A percentile compares a stretch with the other conserved stretches of the same genome.
These are phyloP conservation scores for Monomorium pharaonis DNA, from an alignment of 1,140 invertebrate species.

Conservation along the genomic window DNA sequence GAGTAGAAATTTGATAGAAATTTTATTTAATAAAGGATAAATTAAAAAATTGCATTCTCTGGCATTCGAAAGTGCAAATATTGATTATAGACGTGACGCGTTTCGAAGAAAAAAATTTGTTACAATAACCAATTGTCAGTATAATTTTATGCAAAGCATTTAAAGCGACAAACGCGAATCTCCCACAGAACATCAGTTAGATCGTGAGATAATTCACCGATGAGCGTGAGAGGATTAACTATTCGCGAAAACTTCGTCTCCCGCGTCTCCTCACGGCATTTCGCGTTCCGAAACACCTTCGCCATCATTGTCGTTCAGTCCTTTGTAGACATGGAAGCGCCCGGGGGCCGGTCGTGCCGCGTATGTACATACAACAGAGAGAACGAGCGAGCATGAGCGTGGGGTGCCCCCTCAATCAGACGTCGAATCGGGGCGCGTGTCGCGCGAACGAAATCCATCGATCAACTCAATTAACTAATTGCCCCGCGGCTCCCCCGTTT, in stretches of 20 bases:
- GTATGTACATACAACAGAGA: slow-evolving; percentile 69
- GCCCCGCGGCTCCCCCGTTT: slow-evolving; percentile 68
- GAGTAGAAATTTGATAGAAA: not conserved
- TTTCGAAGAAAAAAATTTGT: not conserved
- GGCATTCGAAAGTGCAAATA: not conserved
- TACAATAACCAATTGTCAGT: not conserved
- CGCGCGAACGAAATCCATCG: slow-evolving; percentile 82
- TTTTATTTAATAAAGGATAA: not conserved
- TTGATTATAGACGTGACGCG: not conserved
- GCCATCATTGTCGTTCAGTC: slow-evolving; percentile 58
- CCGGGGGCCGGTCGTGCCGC: slow-evolving; percentile 70
- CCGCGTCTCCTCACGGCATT: slow-evolving; percentile 1
- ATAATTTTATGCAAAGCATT: not conserved
- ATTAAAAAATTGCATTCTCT: not conserved
- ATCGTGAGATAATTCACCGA: not conserved
- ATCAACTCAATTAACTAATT: slow-evolving; percentile 84
- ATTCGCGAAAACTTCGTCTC: slow-evolving; percentile 9
- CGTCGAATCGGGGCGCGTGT: slow-evolving; percentile 79
- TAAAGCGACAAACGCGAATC: not conserved
- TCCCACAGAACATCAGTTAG: not conserved
- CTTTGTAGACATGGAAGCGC: slow-evolving; percentile 74
- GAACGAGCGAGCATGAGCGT: slow-evolving; percentile 9
- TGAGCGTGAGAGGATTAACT: slow-evolving; percentile 3
- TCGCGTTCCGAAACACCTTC: slow-evolving; percentile 34
- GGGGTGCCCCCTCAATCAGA: slow-evolving; percentile 82